Conservation (phyloP, 2,888 invertebrate genomes). For the Drosophila macrospina region DNA sequence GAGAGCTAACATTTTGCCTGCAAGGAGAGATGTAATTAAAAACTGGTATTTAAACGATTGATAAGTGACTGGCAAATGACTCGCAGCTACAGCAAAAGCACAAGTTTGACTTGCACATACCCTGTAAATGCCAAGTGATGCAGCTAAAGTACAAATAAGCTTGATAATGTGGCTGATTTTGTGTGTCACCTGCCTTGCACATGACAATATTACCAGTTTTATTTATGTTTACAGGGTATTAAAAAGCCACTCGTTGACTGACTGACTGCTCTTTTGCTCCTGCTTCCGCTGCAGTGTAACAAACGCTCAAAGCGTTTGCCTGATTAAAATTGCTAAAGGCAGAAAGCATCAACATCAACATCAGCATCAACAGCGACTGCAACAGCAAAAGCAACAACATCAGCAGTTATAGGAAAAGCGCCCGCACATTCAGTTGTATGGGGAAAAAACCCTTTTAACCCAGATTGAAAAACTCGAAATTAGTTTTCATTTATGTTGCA, state of each 20-base stretch:
- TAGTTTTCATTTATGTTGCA: slow-evolving; percentile 78
- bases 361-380: slow-evolving; percentile 2
- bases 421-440: slow-evolving; percentile 22
- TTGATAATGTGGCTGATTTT: too few relatives aligned
- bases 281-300: slow-evolving; percentile 1
- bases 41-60: slow-evolving; percentile 71
- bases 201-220: neutral
- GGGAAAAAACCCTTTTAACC: slow-evolving; percentile 73
- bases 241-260: slow-evolving; percentile 26
- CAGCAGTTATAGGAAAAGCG: slow-evolving; percentile 13
- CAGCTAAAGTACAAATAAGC: neutral
- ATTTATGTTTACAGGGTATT: neutral
- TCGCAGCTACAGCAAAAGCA: slow-evolving; percentile 56
- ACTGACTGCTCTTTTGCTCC: slow-evolving; percentile 31
- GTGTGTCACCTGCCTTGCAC: neutral
- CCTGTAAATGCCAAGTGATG: neutral
- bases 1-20: slow-evolving; percentile 24
- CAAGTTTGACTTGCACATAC: slow-evolving; percentile 32
- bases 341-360: slow-evolving; percentile 30
- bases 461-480: slow-evolving; percentile 81
- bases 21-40: slow-evolving; percentile 64
- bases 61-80: slow-evolving; percentile 75
- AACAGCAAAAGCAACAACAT: slow-evolving; percentile 4
- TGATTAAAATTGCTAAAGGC: slow-evolving; percentile 74
- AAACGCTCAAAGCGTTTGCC: slow-evolving; percentile 66